Base-by-base conservation (phyloP, 1,140 invertebrate genomes). In the Argopecten irradians region DNA sequence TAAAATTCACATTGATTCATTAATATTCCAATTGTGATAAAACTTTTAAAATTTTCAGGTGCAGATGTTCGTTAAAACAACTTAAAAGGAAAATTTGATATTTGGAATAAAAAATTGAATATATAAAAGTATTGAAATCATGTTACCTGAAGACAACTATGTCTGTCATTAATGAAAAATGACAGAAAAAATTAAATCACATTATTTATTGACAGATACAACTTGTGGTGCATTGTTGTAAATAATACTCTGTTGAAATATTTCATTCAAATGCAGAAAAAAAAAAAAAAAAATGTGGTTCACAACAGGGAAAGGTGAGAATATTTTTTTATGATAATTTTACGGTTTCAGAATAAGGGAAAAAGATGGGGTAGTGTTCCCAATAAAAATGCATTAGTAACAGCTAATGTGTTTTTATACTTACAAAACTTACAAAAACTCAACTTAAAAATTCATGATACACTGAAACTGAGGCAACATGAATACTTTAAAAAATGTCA, bases 391-490 rank as follows among this genome's bases (percentile, higher is more conserved):
- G 55, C 22, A 71, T 71, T 71, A 71, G 55, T 71, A 71, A 71
- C 55, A 71, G 55, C 55, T 28, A 46, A 71, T 71, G n/a, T n/a
- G 28, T 28, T 71, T 5, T 71, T n/a, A 71, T 71, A 71, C 55
- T 71, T 71, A 71, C 55, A 71, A 71, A n/a, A 71, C 16, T 28
- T 71, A 71, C n/a, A 71, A 71, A 71, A 71, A 71, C 55, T n/a
- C 55, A 71, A 71, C n/a, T n/a, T 71, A 71, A 71, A n/a, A 71
- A 71, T 71, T 71, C 55, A 71, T 28, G 55, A 71, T 28, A 71
- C 55, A 71, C 55, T 71, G 55, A 71, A 71, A 71, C 22, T 71
- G 55, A 71, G 55, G 55, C 55, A 71, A 71, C 22, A 71, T 7
- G 22, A 28, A 71, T 28, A 71, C 55, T 71, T 71, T n/a, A n/a